Conservation (phyloP, 2,113 vertebrate genomes). For the Tiliqua scincoides region DNA sequence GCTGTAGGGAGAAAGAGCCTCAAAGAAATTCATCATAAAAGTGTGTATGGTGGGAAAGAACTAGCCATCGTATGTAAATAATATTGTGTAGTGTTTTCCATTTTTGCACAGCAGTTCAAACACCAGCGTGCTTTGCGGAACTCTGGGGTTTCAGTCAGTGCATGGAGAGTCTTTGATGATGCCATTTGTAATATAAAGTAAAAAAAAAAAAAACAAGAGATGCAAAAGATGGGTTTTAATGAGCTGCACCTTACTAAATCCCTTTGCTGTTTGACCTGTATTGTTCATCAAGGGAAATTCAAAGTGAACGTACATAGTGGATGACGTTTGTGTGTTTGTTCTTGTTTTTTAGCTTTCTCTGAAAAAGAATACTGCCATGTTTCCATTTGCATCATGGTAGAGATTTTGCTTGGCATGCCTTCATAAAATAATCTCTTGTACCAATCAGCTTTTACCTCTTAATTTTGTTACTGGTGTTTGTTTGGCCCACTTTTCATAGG, state of each 20-base stretch:
- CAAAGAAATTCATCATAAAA: background rate
- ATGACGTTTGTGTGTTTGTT: background rate
- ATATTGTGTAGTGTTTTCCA: slow-evolving; percentile 41
- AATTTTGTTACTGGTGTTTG: background rate
- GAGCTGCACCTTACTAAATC: background rate
- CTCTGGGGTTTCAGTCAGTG: slow-evolving; percentile 50
- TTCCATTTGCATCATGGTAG: background rate
- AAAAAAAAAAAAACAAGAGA: background rate
- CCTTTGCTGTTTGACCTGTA: background rate
- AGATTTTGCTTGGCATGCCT: background rate
- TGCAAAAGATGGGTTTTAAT: background rate
- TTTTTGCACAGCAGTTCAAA: slow-evolving; percentile 48
- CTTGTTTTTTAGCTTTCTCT: background rate
- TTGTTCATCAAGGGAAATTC: background rate
- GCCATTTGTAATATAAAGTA: slow-evolving; percentile 24
- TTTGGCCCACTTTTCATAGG: background rate
- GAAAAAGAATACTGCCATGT: background rate
- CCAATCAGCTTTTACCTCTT: background rate
- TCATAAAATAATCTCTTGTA: background rate
- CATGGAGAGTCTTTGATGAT: slow-evolving; percentile 41
- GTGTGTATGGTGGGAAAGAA: slow-evolving; percentile 42
- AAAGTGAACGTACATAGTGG: background rate
- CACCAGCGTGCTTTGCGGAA: slow-evolving; percentile 1
- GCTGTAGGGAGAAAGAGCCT: slow-evolving; percentile 27
- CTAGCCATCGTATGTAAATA: slow-evolving; percentile 44